A percentile compares a stretch with the other conserved stretches of the same genome.
phyloP scores from a whole-genome alignment of 2,888 invertebrate species.

The Parapristionchus giblindavisi region DNA sequence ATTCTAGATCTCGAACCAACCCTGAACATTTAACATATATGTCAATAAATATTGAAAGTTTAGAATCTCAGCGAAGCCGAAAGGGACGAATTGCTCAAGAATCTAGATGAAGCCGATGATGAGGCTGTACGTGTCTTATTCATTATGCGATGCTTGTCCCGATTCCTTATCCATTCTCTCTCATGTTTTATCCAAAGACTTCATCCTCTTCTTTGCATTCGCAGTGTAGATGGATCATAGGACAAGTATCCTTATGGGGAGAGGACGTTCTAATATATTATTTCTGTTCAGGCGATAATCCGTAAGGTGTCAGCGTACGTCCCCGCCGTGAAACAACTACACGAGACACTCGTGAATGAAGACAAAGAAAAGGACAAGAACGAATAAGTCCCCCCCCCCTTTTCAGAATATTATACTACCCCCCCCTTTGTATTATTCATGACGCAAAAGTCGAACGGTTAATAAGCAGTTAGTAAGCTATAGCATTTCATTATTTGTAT shows the following conservation, averaged over 20 bases:
- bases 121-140: constrained; percentile 11
- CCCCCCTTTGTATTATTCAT: not conserved
- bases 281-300: constrained; percentile 26
- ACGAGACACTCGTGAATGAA: no score
- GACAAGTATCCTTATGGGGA: no score
- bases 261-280: no score
- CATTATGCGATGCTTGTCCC: not conserved
- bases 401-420: not conserved
- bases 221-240: not conserved
- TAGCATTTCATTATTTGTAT: no score
- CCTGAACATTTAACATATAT: no score
- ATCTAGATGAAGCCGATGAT: constrained; percentile 30
- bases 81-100: constrained; percentile 45
- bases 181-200: not conserved
- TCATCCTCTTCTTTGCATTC: not conserved
- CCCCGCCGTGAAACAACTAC: constrained; percentile 17
- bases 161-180: constrained; percentile 1
- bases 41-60: constrained; percentile 13
- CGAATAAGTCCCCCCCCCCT: not conserved
- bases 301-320: constrained; percentile 30
- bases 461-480: not conserved
- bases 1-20: no score
- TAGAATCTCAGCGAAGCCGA: constrained; percentile 51
- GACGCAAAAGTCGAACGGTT: not conserved
- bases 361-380: constrained; percentile 2